Percentiles rank a stretch among this genome's conserved stretches.
Evolutionary conservation across 1,140 invertebrate genomes (phyloP).

Genomic region (Sinella curviseta): DNA sequence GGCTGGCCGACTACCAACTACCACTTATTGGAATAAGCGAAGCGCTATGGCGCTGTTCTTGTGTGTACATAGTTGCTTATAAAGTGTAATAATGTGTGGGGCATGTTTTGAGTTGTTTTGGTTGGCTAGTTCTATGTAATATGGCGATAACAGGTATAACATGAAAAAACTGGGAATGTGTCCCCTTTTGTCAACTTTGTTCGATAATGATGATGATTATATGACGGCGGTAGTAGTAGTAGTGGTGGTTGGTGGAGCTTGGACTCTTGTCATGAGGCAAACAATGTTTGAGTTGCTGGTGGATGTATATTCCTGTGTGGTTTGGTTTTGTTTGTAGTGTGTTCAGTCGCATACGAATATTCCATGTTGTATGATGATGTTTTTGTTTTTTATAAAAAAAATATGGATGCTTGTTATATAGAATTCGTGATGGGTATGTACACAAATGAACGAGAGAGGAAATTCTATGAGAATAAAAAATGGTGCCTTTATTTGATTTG

Average conservation of each 20-base stretch:
- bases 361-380: too few species aligned
- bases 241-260: not conserved
- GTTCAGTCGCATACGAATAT: too few species aligned
- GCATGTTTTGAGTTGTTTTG: not conserved
- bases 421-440: too few species aligned
- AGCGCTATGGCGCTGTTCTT: too few species aligned
- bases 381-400: too few species aligned
- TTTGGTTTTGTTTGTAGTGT: too few species aligned
- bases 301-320: too few species aligned
- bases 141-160: not conserved
- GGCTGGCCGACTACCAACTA: not conserved
- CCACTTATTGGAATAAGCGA: not conserved
- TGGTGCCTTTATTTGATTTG: too few species aligned
- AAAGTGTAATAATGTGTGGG: too few species aligned
- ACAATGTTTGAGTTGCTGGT: not conserved
- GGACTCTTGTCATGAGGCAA: not conserved
- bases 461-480: too few species aligned
- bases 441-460: too few species aligned
- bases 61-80: not conserved
- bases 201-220: slow-evolving; percentile 18
- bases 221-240: not conserved
- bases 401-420: too few species aligned
- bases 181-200: slow-evolving; percentile 24
- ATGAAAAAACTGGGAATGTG: slow-evolving; percentile 24
- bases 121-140: not conserved